Evolutionary conservation across 64 coral and sea anemone species (phyloP).

Genomic region (Pocillopora verrucosa): DNA sequence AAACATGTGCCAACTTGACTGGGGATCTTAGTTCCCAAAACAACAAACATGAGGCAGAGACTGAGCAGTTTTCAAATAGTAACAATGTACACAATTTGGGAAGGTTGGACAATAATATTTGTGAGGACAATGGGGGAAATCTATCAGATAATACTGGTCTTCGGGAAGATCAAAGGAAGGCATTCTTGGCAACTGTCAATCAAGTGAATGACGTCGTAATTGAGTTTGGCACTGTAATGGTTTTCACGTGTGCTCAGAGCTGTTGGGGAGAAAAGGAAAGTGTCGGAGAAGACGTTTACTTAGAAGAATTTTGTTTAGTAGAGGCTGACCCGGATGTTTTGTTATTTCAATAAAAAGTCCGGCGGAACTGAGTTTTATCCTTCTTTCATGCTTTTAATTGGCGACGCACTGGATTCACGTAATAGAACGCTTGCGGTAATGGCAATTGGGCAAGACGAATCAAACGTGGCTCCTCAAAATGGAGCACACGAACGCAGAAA

Average conservation of each 20-base stretch:
- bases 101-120: not conserved
- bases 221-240: constrained; percentile 91
- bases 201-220: constrained; percentile 18
- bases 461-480: too few relatives aligned
- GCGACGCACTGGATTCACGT: too few relatives aligned
- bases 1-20: not conserved
- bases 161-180: not conserved
- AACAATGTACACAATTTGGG: not conserved
- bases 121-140: not conserved
- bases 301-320: constrained; percentile 69
- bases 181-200: constrained; percentile 23
- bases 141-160: not conserved
- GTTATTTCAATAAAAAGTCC: constrained; percentile 66
- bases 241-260: constrained; percentile 62
- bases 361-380: too few relatives aligned
- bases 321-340: constrained; percentile 73
- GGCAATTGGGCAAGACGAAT: too few relatives aligned
- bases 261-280: constrained; percentile 61
- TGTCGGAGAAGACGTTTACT: not conserved
- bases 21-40: not conserved
- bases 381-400: too few relatives aligned
- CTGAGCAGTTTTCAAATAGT: not conserved
- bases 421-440: too few relatives aligned
- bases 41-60: not conserved
- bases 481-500: too few relatives aligned